Evolutionary conservation across 1,140 invertebrate species (phyloP), one percentile per base, ranked within the genome.

Genomic region (Acromyrmex charruanus): DNA sequence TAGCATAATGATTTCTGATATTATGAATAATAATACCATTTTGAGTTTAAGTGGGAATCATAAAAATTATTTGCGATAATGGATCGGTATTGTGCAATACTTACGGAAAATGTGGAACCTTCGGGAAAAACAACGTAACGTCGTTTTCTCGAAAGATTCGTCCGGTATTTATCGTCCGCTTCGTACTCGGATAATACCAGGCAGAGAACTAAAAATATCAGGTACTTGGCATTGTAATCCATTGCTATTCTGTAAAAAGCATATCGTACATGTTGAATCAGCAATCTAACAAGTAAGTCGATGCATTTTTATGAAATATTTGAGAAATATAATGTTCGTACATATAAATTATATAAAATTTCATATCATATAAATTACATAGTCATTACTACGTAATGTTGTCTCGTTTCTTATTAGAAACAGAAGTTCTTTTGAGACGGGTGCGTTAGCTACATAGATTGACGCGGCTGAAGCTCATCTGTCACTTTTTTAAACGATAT

Each of bases 51-150:
- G 7, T 18, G 10, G 21, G 25, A 44, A n/a, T 71, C 39, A 39
- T 2, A 3, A 9, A 28, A 5, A 55, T 81, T 69, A 55, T 39
- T 71, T 25, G 21, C 16, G n/a, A 55, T 25, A 12, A 75, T 79
- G 16, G 12, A 55, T 69, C 28, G 10, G 25, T 44, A 28, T 39
- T 49, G 25, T 25, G 14, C 35, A 16, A 58, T 63, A 87, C 97
- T 97, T 87, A 98, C 97, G 95, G 95, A 97, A 94, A 97, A 97
- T 93, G 96, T 97, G 7, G 97, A 96, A 71, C 97, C 97, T 95
- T 97, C 97, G 1, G 97, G 97, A 94, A 98, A 98, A 86, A 97
- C 96, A 65, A 98, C 95, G 95, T 98, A 98, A 86, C 97, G 96
- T 91, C 96, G 97, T 89, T 95, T 96, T 82, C 97, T 96, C 1